Conservation (phyloP, 2,888 invertebrate genomes). For the Chelonus formosanus region DNA sequence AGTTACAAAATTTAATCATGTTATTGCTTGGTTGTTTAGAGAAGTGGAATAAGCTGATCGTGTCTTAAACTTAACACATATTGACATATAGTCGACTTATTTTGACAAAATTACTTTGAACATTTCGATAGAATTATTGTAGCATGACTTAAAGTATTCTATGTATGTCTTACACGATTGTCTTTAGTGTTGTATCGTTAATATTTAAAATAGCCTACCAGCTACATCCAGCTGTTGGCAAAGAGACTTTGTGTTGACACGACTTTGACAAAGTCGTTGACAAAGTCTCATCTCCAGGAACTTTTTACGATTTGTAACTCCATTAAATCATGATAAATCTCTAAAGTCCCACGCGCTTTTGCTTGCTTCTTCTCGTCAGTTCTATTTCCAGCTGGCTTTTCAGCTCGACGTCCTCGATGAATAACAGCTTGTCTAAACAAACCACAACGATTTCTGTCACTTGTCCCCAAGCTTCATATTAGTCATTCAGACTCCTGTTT, state of each 20-base stretch:
- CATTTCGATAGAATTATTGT: conserved; percentile 47
- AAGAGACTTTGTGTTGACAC: conserved; percentile 57
- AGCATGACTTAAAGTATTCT: conserved; percentile 26
- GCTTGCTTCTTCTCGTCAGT: conserved; percentile 12
- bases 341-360: conserved; percentile 22
- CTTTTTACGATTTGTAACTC: conserved; percentile 58
- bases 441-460: conserved; percentile 40
- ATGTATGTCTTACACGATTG: neutral
- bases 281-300: conserved; percentile 54
- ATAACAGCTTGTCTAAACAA: conserved; percentile 45
- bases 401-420: conserved; percentile 38
- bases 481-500: conserved; percentile 27
- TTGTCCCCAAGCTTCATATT: conserved; percentile 38
- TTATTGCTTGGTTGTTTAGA: conserved; percentile 57
- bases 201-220: conserved; percentile 58
- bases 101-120: conserved; percentile 50
- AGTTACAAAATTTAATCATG: conserved; percentile 54
- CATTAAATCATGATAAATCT: conserved; percentile 61
- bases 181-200: conserved; percentile 48
- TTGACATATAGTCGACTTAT: conserved; percentile 36
- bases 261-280: conserved; percentile 64
- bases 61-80: conserved; percentile 47
- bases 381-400: conserved; percentile 29
- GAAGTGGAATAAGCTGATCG: conserved; percentile 62
- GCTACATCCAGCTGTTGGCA: conserved; percentile 59